A percentile compares a stretch with the other conserved stretches of the same genome.
phyloP scores from a whole-genome alignment of 1,140 invertebrate species.

The Marisa cornuarietis region DNA sequence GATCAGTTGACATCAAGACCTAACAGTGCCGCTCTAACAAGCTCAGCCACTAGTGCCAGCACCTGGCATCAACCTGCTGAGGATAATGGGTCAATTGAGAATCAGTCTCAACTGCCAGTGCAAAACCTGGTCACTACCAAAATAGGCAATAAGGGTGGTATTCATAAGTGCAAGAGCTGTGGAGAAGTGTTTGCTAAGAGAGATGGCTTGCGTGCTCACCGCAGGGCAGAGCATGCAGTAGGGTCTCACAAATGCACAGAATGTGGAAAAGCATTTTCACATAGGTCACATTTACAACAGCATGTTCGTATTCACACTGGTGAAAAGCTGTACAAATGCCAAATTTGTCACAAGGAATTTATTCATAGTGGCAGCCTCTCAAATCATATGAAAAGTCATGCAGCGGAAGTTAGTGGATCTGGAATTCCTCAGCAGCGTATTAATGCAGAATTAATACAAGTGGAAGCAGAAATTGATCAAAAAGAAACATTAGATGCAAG shows the following conservation, averaged over 20 bases:
- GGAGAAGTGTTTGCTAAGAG: slow-evolving; percentile 20
- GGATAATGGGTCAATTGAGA: not conserved
- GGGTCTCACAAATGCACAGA: slow-evolving; percentile 22
- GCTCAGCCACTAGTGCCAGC: slow-evolving; percentile 10
- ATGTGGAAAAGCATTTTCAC: slow-evolving; percentile 20
- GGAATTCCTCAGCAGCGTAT: too few relatives aligned
- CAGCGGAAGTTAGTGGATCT: slow-evolving; percentile 1
- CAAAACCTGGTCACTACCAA: not conserved
- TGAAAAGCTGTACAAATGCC: slow-evolving; percentile 22
- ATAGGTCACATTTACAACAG: slow-evolving; percentile 21
- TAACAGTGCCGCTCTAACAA: slow-evolving; percentile 5
- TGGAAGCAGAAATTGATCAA: too few relatives aligned
- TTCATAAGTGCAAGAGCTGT: slow-evolving; percentile 20
- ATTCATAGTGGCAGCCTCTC: slow-evolving; percentile 23
- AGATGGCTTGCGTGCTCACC: slow-evolving; percentile 19
- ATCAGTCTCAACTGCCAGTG: slow-evolving; percentile 1
- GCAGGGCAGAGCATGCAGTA: slow-evolving; percentile 9
- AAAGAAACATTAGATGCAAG: too few relatives aligned
- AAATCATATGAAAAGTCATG: slow-evolving; percentile 22
- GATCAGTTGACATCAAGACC: slow-evolving; percentile 11
- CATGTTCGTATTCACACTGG: slow-evolving; percentile 24
- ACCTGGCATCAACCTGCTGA: slow-evolving; percentile 18
- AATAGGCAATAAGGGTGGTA: not conserved
- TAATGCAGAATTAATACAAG: too few relatives aligned
- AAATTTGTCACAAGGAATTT: slow-evolving; percentile 20